Evolutionary conservation across 2,113 vertebrate species (phyloP), one percentile per base, ranked within the genome.

Genomic region (Gallinago undulata): DNA sequence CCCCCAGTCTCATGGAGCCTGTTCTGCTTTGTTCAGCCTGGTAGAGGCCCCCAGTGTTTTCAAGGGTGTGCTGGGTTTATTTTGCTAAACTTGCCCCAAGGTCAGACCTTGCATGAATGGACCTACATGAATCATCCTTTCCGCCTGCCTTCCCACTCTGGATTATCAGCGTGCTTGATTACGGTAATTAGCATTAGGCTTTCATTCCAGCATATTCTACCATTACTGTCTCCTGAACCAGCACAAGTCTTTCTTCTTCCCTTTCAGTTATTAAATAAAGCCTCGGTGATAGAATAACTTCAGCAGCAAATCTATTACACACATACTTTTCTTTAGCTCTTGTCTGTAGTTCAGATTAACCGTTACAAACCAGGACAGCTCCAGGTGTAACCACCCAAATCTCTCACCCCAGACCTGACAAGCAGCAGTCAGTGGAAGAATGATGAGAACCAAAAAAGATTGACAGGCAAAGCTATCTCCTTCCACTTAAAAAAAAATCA

Each of bases 121-220:
- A 85, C 60, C 82, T 43, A 43, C 62, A 83, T 97, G 96, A 98
- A 94, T 98, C 93, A 97, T 75, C 85, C 81, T 72, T 96, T 91
- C 92, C 70, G 28, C 66, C 87, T 91, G 87, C 81, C 82, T 96
- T 95, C 93, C 89, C 83, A 70, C 82, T 91, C 21, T 0, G 57
- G 45, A 94, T 95, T 95, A 92, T 88, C 89, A 47, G 45, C 3
- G 39, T 47, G 83, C 83, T 88, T 72, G 76, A 95, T 94, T 82
- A 93, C 3, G 0, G 68, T 51, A 94, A 96, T 95, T 92, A 92
- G 80, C 57, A 47, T 39, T 43, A 87, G 22, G 33, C 30, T 89
- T 91, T 74, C 69, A 55, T 60, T 93, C 83, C 92, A 81, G 69
- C 66, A 39, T 51, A n/a, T 89, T 84, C 90, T 33, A 67, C 63